Base-by-base conservation (phyloP, 2,888 invertebrate species). In the Cheilosia urbana region DNA sequence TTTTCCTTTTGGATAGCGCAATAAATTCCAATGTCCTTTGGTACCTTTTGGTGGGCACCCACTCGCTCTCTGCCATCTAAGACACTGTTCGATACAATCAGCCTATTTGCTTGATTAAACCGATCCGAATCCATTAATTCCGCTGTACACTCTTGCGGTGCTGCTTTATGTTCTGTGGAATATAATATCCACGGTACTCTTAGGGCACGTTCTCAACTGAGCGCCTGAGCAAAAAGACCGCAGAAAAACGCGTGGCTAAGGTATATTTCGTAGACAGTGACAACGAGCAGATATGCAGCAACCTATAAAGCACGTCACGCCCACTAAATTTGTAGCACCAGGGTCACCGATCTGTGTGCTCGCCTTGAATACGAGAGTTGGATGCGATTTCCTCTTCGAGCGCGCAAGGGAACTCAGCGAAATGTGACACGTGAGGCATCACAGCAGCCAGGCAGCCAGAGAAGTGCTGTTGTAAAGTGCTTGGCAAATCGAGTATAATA, bases 271-370 rank as follows among this genome's bases (percentile, higher is more conserved):
- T 17, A 71, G 42, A 77, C 60, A 72, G 65, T 83, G 78, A 83
- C 82, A 79, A 75, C 37, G 58, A 73, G 60, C 30, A 53, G 66
- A 49, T 34, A 37, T 37, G 37, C 37, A 60, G 47, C 65, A 78
- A 66, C 51, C 72, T 62, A 85, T 85, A 85, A 81, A 85, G 57
- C 58, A 81, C 68, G 81, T 85, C 77, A 85, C 77, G 76, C 85
- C 85, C 76, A 81, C 81, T 81, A 81, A 66, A 72, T 68, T 76
- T 80, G 45, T 71, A 72, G 49, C 81, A 40, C 71, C 85, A 85
- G 85, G 81, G 85, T 85, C 81, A 85, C 85, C 85, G 77, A 81
- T 85, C 85, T 85, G 62, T 76, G 40, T 58, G 57, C 37, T 76
- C 37, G 76, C 80, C 81, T 81, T 81, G 85, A 76, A 69, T 57